A percentile compares a stretch with the other conserved stretches of the same genome.
These are phyloP conservation scores for Chrysomela aeneicollis DNA, from an alignment of 2,888 invertebrate genomes.

Conservation along the genomic window DNA sequence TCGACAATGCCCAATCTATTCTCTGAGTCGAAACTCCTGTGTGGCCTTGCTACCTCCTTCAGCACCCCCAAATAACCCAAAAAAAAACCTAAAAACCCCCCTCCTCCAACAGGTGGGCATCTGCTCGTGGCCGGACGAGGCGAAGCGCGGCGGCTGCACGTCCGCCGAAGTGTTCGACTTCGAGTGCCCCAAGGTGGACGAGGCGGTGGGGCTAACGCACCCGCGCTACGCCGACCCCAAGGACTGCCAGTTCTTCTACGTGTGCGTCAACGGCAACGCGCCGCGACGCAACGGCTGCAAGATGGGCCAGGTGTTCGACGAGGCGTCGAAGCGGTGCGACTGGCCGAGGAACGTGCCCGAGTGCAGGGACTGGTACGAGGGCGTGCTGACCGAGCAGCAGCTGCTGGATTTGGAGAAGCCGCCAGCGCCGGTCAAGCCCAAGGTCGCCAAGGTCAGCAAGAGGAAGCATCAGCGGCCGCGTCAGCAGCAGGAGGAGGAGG, in stretches of 20 bases:
- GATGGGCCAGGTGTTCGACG: slow-evolving; percentile 89
- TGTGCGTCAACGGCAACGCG: slow-evolving; percentile 87
- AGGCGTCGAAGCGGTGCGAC: slow-evolving; percentile 78
- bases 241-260: slow-evolving; percentile 92
- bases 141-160: slow-evolving; percentile 85
- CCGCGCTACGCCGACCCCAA: slow-evolving; percentile 88
- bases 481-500: slow-evolving; percentile 20
- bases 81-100: neutral
- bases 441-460: slow-evolving; percentile 63
- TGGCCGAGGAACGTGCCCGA: slow-evolving; percentile 89
- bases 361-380: slow-evolving; percentile 92
- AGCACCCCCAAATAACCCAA: too few species aligned
- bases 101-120: slow-evolving; percentile 70
- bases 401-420: slow-evolving; percentile 83
- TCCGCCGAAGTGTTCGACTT: slow-evolving; percentile 86
- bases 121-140: slow-evolving; percentile 93
- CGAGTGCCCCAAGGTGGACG: slow-evolving; percentile 81
- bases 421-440: slow-evolving; percentile 69
- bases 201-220: slow-evolving; percentile 76
- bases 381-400: slow-evolving; percentile 80
- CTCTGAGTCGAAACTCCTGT: too few species aligned
- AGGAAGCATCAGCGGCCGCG: slow-evolving; percentile 58
- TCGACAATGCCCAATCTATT: too few species aligned
- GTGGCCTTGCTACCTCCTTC: too few species aligned
- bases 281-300: slow-evolving; percentile 89